Base-by-base conservation (phyloP, 2,113 vertebrate species). In the Andinoacara biseriatus region DNA sequence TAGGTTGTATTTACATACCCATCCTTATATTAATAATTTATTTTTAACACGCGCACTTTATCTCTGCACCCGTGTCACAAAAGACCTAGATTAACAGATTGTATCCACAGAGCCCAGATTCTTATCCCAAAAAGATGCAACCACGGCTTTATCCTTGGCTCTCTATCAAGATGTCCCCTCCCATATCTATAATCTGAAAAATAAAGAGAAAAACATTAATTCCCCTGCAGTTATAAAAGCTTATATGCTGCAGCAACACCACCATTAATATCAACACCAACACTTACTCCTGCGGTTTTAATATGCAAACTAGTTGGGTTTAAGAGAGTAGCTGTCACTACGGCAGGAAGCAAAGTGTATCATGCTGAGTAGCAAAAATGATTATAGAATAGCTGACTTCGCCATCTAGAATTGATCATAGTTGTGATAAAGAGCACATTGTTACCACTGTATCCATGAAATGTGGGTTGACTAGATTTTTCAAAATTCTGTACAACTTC, bases 91-190 rank as follows among this genome's bases (percentile, higher is more conserved):
- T 80, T 24, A 43, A 52, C 15, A 67, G 58, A 87, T 59, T 38
- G 11, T n/a, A 18, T 15, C 22, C 74, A 5, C 2, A 18, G 31
- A 76, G 8, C 56, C 77, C 46, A 81, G 56, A 88, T 83, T 46
- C 17, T 81, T 81, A 90, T 90, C 72, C 20, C 35, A 18, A 58
- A 83, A 80, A 24, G 22, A 74, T 72, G 15, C n/a, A 84, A 57
- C 62, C n/a, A 1, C 40, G 75, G 69, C 5, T 65, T 86, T 82
- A 76, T 76, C n/a, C 38, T 72, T 72, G 29, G 5, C 26, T n/a
- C 15, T 74, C 52, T 87, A 76, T 84, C 83, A 60, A 20, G 60
- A 81, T 59, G 81, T 83, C 76, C 85, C 40, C 33, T 76, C 18
- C 20, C 69, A 5, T 46, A 77, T 58, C 52, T 83, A 46, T 76